Evolutionary conservation across 2,888 invertebrate species (phyloP), one percentile per base, ranked within the genome.

Genomic region (Scaptomyza caliginosa): DNA sequence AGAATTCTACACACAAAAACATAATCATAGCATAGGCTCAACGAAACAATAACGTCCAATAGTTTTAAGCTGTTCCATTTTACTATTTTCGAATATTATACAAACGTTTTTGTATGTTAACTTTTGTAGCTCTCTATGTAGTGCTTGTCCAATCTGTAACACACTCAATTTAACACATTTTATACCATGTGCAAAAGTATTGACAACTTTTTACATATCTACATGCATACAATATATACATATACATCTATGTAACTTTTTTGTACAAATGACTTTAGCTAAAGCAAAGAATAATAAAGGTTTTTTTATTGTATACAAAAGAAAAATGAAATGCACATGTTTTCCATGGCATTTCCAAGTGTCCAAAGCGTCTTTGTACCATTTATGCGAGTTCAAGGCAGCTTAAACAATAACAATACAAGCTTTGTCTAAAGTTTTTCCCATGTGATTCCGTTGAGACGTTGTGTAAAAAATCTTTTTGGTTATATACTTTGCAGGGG

Each of bases 201-300:
- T 60, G 23, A 51, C 55, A 72, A 21, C 19, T 42, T 67, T 71
- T 43, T 52, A 56, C 36, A 67, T 30, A 55, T 43, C 24, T 45
- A 67, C 46, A 46, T 32, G 49, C 42, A 49, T 59, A 49, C 46
- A 63, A 43, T 55, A 52, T 55, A 71, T 21, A 75, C 24, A 70
- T 21, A 51, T 40, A 49, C 21, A 54, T 36, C 42, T 67, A 43
- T 67, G 59, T 78, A 84, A 63, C 65, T 43, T 65, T 74, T 74
- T 74, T 81, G 85, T 80, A 83, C 84, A 86, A 75, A 86, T 59
- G 68, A 81, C 67, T 77, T 75, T 75, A 81, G 63, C 78, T 79
- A 81, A 84, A 81, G 50, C 54, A 58, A 77, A 46, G 52, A 78
- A 72, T 63, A 81, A 85, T 79, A 86, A 83, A 86, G 56, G 55